These are phyloP conservation scores for Drosophila nikananu DNA, from an alignment of 1,140 invertebrate species.

Conservation along the genomic window DNA sequence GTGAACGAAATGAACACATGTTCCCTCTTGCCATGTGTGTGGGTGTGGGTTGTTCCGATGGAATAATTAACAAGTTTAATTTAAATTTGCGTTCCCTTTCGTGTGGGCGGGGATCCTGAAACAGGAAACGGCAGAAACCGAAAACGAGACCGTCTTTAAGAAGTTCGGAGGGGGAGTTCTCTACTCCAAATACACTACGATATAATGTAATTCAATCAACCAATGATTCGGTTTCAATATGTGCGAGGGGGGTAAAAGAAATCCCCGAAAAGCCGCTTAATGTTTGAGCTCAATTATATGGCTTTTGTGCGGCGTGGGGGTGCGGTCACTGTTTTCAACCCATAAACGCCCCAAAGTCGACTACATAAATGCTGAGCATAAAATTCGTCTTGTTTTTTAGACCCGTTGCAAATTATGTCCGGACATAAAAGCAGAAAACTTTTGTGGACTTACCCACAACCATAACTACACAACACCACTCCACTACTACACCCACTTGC, in stretches of 20 bases:
- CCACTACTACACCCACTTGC: slow-evolving; percentile 32
- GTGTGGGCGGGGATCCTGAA: slow-evolving; percentile 46
- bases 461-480: slow-evolving; percentile 9
- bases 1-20: slow-evolving; percentile 48
- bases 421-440: slow-evolving; percentile 57
- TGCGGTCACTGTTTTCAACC: slow-evolving; percentile 7
- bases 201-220: slow-evolving; percentile 69
- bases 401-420: slow-evolving; percentile 57
- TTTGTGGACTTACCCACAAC: slow-evolving; percentile 21
- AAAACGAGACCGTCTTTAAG: slow-evolving; percentile 43
- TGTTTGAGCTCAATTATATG: slow-evolving; percentile 79
- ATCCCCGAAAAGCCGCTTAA: slow-evolving; percentile 68
- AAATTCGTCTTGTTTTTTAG: slow-evolving; percentile 43
- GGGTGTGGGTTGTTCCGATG: slow-evolving; percentile 41
- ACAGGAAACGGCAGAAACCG: slow-evolving; percentile 61
- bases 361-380: slow-evolving; percentile 61
- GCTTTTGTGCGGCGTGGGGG: slow-evolving; percentile 50
- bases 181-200: not conserved
- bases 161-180: not conserved
- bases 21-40: slow-evolving; percentile 31
- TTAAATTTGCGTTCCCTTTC: slow-evolving; percentile 67
- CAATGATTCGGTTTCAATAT: slow-evolving; percentile 54
- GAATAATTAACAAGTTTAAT: slow-evolving; percentile 79
- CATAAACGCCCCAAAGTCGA: slow-evolving; percentile 63
- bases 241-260: not conserved